Percentiles rank a stretch among this genome's conserved stretches.
These are phyloP conservation scores for Pelochelys cantorii DNA, from an alignment of 2,797 vertebrate genomes.

Conservation along the genomic window DNA sequence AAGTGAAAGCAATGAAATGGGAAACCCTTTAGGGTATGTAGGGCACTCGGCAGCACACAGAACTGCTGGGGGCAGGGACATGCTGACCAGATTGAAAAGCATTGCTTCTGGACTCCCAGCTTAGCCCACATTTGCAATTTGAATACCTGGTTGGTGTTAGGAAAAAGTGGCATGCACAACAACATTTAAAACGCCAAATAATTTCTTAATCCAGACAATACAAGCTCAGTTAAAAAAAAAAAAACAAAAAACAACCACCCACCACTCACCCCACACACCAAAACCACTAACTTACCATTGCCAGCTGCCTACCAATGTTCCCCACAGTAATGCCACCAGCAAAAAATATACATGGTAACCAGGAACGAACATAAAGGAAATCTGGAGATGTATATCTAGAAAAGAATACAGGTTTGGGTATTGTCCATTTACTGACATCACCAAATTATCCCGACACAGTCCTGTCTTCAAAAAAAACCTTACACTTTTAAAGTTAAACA, in stretches of 20 bases:
- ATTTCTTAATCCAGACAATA: not conserved
- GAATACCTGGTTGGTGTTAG: not conserved
- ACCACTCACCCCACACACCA: too few species aligned
- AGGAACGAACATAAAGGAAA: conserved; percentile 96
- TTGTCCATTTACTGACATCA: not conserved
- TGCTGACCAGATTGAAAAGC: not conserved
- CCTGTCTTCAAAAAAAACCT: accelerated
- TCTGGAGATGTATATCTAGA: conserved; percentile 94
- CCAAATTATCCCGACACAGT: not conserved
- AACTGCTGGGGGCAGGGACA: not conserved
- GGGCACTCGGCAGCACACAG: not conserved
- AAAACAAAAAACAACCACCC: not conserved
- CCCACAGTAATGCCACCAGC: conserved; percentile 98
- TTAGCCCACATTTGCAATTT: not conserved
- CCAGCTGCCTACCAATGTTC: conserved; percentile 95
- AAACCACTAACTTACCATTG: conserved; percentile 85
- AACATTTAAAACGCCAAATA: not conserved
- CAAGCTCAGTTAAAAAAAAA: not conserved
- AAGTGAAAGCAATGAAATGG: not conserved
- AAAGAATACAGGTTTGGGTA: conserved; percentile 12
- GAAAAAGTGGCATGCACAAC: not conserved
- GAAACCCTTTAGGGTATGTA: not conserved
- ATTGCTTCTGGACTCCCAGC: not conserved
- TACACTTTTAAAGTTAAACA: not conserved
- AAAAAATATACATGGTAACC: conserved; percentile 98